A percentile compares a stretch with the other conserved stretches of the same genome.
Conservation (phyloP, 2,113 vertebrate genomes). For the Hylia prasina region DNA sequence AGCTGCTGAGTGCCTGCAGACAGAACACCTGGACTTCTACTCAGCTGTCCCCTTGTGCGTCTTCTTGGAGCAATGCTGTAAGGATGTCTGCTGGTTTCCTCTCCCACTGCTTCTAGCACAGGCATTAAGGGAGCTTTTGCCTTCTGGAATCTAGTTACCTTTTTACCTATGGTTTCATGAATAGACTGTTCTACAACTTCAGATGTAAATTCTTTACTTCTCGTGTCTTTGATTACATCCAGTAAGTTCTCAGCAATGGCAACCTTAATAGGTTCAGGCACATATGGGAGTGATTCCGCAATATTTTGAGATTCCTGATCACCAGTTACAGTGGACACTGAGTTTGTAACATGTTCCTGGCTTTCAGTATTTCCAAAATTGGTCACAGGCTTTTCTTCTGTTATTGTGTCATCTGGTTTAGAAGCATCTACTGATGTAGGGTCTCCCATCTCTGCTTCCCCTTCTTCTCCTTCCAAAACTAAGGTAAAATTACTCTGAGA, state of each 20-base stretch:
- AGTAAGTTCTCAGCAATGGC: constrained; percentile 74
- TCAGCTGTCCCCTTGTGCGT: constrained; percentile 12
- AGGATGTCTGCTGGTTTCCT: neutral
- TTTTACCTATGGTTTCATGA: constrained; percentile 55
- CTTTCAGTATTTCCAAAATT: neutral
- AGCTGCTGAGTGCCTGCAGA: neutral
- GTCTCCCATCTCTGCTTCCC: constrained; percentile 60
- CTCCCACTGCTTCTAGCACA: constrained; percentile 31
- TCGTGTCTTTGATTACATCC: constrained; percentile 73
- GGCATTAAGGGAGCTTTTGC: neutral
- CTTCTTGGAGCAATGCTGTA: constrained; percentile 41
- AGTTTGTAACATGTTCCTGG: constrained; percentile 25
- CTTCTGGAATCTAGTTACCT: constrained; percentile 24
- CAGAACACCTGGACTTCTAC: neutral
- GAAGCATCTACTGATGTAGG: neutral
- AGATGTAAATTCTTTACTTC: constrained; percentile 72
- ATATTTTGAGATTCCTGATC: constrained; percentile 62
- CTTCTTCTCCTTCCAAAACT: constrained; percentile 85
- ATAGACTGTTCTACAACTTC: constrained; percentile 61
- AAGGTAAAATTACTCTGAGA: constrained; percentile 81
- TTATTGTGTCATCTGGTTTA: neutral
- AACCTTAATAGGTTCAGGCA: constrained; percentile 73
- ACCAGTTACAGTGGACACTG: constrained; percentile 45
- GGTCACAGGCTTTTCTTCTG: neutral
- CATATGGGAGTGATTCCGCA: constrained; percentile 67